Evolutionary conservation across 2,888 invertebrate species (phyloP), one percentile per base, ranked within the genome.

Genomic region (Tetranychus piercei): DNA sequence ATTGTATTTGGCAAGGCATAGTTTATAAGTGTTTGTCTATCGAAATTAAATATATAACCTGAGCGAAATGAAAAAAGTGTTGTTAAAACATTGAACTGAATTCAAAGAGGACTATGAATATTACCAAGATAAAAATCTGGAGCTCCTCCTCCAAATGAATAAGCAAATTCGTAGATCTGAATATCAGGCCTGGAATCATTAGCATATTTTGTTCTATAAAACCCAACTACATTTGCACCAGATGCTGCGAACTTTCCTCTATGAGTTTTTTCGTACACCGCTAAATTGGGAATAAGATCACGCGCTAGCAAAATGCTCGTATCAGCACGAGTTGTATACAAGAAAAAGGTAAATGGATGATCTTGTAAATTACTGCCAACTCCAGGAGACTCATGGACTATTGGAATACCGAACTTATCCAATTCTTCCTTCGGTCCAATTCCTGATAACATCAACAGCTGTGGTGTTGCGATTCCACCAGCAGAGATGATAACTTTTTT

Each of bases 291-390:
- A 11, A 23, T 11, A 9, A 23, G 22, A 18, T 69, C 45, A 7
- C 72, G 72, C 4, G 22, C 15, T 1, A 9, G 15, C 5, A 34
- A 4, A 15, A 72, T 18, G 34, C 44, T 72, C 0, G 44, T 18
- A 15, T 18, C 45, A 6, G 5, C 9, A 6, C 44, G 9, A 1
- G 45, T 45, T 1, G 18, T 34, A n/a, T 15, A 72, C 15, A 18
- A 44, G 3, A 72, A 6, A 6, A 72, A 15, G 20, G 20, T 43
- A 15, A 23, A 34, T n/a, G 45, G 44, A 72, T 72, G 72, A n/a
- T 72, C 72, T 72, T 72, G 72, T 15, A 69, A 23, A 69, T 69
- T 69, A 20, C 6, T 11, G 1, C 69, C 69, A 23, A 69, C 69
- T 5, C 69, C 69, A 9, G 69, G 69, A 69, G 69, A 69, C 11